Percentiles rank a stretch among this genome's conserved stretches.
Evolutionary conservation across 2,797 vertebrate genomes (phyloP).

Genomic region (Erpetoichthys calabaricus): DNA sequence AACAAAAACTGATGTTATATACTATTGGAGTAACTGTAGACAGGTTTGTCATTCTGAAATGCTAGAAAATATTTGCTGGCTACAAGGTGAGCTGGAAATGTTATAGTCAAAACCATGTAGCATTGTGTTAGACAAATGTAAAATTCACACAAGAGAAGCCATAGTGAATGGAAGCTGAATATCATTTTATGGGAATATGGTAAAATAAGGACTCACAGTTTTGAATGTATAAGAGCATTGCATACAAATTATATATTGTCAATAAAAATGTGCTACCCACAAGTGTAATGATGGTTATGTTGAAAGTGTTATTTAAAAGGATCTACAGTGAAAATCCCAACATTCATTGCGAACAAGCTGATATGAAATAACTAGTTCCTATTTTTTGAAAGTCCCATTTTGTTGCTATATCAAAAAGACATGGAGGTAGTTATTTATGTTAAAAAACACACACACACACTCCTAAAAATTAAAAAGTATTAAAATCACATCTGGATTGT

Average conservation of each 20-base stretch:
- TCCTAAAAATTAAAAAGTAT: slow-evolving; percentile 39
- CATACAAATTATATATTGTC: slow-evolving; percentile 10
- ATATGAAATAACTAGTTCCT: slow-evolving; percentile 24
- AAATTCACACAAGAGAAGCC: too few relatives aligned
- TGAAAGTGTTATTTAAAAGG: slow-evolving; percentile 15
- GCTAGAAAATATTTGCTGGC: too few relatives aligned
- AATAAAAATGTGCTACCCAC: slow-evolving; percentile 17
- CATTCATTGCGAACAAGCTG: slow-evolving; percentile 48
- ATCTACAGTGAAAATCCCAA: slow-evolving; percentile 22
- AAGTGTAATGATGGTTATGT: slow-evolving; percentile 24
- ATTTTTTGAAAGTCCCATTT: slow-evolving; percentile 31
- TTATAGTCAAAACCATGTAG: too few relatives aligned
- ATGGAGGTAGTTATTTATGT: slow-evolving; percentile 90
- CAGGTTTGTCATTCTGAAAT: too few relatives aligned
- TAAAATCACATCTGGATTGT: too few relatives aligned
- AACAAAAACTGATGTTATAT: too few relatives aligned
- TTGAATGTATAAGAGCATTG: slow-evolving; percentile 8
- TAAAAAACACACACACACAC: slow-evolving; percentile 50
- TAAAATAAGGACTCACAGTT: slow-evolving; percentile 1
- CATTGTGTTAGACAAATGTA: too few relatives aligned
- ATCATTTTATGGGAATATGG: neutral
- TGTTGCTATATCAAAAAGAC: slow-evolving; percentile 61
- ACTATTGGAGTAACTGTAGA: too few relatives aligned
- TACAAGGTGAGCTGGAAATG: too few relatives aligned
- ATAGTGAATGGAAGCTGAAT: too few relatives aligned